Base-by-base conservation (phyloP, 2,888 invertebrate genomes). In the Nomada ferruginata region DNA sequence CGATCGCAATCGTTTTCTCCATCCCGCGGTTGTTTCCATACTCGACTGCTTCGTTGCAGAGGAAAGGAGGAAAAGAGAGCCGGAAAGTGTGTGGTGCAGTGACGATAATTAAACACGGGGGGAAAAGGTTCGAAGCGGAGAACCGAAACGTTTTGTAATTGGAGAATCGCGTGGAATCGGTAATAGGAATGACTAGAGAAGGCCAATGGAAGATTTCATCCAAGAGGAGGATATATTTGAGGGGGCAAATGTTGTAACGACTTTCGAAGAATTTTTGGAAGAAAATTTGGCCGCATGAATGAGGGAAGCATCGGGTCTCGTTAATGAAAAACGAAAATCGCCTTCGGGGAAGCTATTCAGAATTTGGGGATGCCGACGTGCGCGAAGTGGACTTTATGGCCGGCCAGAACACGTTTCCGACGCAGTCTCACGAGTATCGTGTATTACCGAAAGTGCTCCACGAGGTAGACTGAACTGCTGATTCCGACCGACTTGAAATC, bases 1-100 rank as follows among this genome's bases (percentile, higher is more conserved):
- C 90, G 90, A 88, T 85, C 89, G 88, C 83, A 83, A 81, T 88
- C 89, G 89, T 87, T 80, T 83, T 81, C 47, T 57, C 73, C 76
- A 20, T 60, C 72, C 79, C 75, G 79, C 57, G 83, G 29, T 59
- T 26, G 55, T 59, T 52, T 73, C 47, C 72, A 78, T 76, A 76
- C 83, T 76, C 78, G 79, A 81, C 75, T 65, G 79, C 57, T 64
- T 55, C 68, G 36, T 71, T 70, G 65, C 74, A 63, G 79, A 72
- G 52, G 29, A 55, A 69, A 52, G 61, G 79, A 72, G 52, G 29
- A 55, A 69, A 52, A 66, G 65, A 47, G 42, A 57, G 52, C 59
- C 50, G 74, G 76, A 71, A 79, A 78, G 87, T 87, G 85, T 75
- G 83, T 55, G 79, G 86, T 88, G 87, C 72, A 75, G 85, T 84